Conservation (phyloP, 2,888 invertebrate genomes). For the Orchesellides sinensis region DNA sequence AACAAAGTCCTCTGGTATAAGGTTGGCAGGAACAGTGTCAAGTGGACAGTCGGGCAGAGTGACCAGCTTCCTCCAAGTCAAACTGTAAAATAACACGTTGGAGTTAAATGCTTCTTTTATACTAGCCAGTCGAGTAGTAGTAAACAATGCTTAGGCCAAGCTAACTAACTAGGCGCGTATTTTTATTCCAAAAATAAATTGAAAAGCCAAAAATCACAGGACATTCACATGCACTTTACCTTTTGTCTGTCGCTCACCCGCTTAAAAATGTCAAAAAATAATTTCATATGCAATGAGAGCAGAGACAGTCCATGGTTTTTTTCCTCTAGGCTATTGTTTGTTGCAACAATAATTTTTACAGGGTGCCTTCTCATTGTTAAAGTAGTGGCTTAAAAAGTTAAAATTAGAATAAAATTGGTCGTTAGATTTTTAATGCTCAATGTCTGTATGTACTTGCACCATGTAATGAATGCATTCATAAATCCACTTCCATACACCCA, state of each 20-base stretch:
- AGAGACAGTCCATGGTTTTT: too few species aligned
- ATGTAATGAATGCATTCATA: too few species aligned
- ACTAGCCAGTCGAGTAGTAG: background rate
- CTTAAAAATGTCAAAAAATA: background rate
- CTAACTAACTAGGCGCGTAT: background rate
- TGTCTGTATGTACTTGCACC: too few species aligned
- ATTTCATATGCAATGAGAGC: background rate
- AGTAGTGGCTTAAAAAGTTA: background rate
- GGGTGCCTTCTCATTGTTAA: too few species aligned
- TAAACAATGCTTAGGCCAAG: background rate
- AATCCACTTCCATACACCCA: background rate
- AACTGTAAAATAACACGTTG: background rate
- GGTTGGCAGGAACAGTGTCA: background rate
- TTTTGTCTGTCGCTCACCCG: background rate
- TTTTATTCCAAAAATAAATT: background rate
- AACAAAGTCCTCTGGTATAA: background rate
- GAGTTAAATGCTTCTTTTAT: background rate
- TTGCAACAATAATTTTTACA: too few species aligned
- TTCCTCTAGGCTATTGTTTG: too few species aligned
- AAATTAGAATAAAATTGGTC: slow-evolving; percentile 14
- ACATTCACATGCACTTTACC: background rate
- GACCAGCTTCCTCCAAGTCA: background rate
- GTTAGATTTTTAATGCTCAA: background rate
- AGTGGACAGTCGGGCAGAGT: background rate
- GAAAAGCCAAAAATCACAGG: background rate